These are phyloP conservation scores for Heliconius hermathena DNA, from an alignment of 1,140 invertebrate genomes.

Conservation along the genomic window DNA sequence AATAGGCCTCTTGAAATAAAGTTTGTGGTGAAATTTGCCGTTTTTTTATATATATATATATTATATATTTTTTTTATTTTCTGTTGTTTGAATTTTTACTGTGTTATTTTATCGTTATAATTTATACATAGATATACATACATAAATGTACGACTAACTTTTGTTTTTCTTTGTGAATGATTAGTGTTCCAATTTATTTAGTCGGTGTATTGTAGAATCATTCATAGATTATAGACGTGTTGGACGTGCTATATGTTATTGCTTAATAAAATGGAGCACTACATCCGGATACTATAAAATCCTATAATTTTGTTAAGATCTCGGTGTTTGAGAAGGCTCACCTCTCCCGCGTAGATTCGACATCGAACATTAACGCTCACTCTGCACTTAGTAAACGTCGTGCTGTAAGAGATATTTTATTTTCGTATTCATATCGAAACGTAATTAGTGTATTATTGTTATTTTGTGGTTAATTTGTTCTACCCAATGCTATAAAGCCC, in stretches of 20 bases:
- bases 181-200: conserved; percentile 32
- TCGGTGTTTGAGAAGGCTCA: conserved; percentile 46
- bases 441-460: conserved; percentile 81
- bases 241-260: not conserved
- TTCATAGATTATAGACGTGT: conserved; percentile 8
- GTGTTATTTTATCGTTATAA: conserved; percentile 27
- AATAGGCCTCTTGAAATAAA: conserved; percentile 44
- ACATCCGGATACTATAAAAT: conserved; percentile 23
- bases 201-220: conserved; percentile 12
- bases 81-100: conserved; percentile 39
- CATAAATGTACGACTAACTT: conserved; percentile 36
- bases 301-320: conserved; percentile 32
- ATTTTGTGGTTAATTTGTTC: conserved; percentile 73
- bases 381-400: conserved; percentile 80
- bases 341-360: conserved; percentile 63
- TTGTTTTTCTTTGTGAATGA: conserved; percentile 19
- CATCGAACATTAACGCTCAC: conserved; percentile 69
- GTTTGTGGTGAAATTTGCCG: conserved; percentile 52
- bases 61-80: conserved; percentile 39
- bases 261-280: conserved; percentile 24
- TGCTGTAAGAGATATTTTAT: conserved; percentile 77
- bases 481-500: conserved; percentile 63
- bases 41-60: conserved; percentile 16
- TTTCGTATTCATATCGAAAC: conserved; percentile 75
- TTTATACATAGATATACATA: conserved; percentile 29